Conservation (phyloP, 2,113 vertebrate species). For the Porphyrio hochstetteri region DNA sequence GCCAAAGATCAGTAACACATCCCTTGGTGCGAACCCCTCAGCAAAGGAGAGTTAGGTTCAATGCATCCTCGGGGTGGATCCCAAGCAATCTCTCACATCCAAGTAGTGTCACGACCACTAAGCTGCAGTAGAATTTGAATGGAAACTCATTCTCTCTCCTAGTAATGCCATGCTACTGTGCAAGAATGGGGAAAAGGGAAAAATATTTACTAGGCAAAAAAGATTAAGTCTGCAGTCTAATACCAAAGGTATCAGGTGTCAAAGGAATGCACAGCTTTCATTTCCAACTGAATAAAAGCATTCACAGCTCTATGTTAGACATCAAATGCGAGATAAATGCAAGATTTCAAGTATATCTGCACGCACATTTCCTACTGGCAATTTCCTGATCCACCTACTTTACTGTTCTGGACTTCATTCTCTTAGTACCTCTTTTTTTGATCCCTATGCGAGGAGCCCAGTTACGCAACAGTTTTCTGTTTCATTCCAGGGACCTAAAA, state of each 20-base stretch:
- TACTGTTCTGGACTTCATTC: conserved; percentile 15
- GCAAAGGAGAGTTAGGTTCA: neutral
- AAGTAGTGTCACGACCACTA: neutral
- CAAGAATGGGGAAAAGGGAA: neutral
- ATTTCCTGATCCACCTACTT: neutral
- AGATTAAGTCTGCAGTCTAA: neutral
- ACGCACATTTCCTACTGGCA: neutral
- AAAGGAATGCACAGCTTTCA: neutral
- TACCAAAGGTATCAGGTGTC: neutral
- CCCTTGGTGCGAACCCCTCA: neutral
- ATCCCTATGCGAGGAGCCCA: neutral
- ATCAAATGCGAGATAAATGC: neutral
- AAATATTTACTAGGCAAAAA: neutral
- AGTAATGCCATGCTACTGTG: neutral
- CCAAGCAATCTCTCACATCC: neutral
- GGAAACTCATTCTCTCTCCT: neutral
- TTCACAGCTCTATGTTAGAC: neutral
- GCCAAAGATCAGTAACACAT: neutral
- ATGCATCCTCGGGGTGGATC: neutral
- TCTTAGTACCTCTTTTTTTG: neutral
- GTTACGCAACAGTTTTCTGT: conserved; percentile 19
- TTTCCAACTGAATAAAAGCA: neutral
- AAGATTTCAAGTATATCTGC: neutral
- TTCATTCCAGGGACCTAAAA: conserved; percentile 59
- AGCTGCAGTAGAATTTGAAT: neutral